phyloP scores from a whole-genome alignment of 2,113 vertebrate species.

The Paramormyrops kingsleyae region DNA sequence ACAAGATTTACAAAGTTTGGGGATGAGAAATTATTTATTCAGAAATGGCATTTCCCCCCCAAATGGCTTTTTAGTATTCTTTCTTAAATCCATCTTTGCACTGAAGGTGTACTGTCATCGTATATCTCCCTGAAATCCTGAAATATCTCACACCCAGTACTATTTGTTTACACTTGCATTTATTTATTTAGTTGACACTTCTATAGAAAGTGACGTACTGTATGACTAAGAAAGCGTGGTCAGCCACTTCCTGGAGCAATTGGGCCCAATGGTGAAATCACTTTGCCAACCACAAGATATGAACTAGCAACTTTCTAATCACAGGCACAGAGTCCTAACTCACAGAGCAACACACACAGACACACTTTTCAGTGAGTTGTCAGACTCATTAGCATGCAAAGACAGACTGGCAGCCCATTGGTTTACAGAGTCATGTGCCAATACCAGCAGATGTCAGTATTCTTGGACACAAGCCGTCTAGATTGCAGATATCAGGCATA shows the following conservation, averaged over 20 bases:
- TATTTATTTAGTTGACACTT: neutral
- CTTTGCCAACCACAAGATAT: neutral
- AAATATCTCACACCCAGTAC: neutral
- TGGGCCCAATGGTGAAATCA: neutral
- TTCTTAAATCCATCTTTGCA: neutral
- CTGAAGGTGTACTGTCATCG: neutral
- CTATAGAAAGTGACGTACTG: neutral
- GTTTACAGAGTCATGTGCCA: neutral
- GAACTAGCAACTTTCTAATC: neutral
- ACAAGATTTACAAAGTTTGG: neutral
- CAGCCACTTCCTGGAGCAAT: neutral
- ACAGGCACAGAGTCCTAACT: neutral
- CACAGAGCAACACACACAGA: neutral
- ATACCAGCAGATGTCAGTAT: neutral
- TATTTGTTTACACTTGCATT: neutral
- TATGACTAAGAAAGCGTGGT: neutral
- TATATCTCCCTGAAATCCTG: neutral
- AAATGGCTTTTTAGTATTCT: neutral
- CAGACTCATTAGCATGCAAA: neutral
- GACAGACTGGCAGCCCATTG: neutral
- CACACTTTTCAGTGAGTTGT: neutral
- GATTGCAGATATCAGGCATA: neutral
- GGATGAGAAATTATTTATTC: neutral
- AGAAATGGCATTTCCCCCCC: neutral
- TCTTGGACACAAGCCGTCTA: neutral